Base-by-base conservation (phyloP, 2,888 invertebrate genomes). In the Scrobipalpa atriplicella region DNA sequence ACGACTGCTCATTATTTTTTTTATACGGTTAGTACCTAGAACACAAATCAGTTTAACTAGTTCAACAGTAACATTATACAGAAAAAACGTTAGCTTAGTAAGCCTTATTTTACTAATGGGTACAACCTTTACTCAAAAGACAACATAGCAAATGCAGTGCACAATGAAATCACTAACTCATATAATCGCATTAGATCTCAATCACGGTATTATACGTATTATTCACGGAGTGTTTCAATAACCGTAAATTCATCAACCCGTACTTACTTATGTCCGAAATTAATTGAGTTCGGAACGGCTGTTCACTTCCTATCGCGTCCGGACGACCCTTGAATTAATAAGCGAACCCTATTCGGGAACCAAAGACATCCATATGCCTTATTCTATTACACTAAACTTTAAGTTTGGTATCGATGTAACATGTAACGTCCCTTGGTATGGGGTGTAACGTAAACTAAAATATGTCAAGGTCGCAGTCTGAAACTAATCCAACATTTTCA, bases 251-350 rank as follows among this genome's bases (percentile, higher is more conserved):
- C 66, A 64, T 68, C 66, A 66, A 58, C 63, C 65, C 68, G 64
- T 66, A 66, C 68, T 68, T 68, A 66, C 39, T 60, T 64, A 68
- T 68, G 68, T 68, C 63, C 66, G 41, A 68, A 68, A 66, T 70
- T 67, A 70, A 70, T 70, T 70, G 69, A 68, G 68, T 67, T 47
- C 54, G 67, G 68, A 67, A 70, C 64, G 70, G 70, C 68, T 70
- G 70, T 67, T 70, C 71, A 70, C 68, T 72, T 70, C 68, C 72
- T 71, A 72, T 69, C 66, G 60, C 68, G 66, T 62, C 65, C 60
- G 58, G 68, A 69, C 69, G 69, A 52, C 64, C 56, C 68, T 69
- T 66, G 69, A 72, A 72, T 71, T 72, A 72, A 72, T 72, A 71
- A 72, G 71, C 62, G 51, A 60, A 43, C 61, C 67, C 38, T 62